A percentile compares a stretch with the other conserved stretches of the same genome.
Evolutionary conservation across 2,113 vertebrate species (phyloP).

Genomic region (Cephalopterus ornatus): DNA sequence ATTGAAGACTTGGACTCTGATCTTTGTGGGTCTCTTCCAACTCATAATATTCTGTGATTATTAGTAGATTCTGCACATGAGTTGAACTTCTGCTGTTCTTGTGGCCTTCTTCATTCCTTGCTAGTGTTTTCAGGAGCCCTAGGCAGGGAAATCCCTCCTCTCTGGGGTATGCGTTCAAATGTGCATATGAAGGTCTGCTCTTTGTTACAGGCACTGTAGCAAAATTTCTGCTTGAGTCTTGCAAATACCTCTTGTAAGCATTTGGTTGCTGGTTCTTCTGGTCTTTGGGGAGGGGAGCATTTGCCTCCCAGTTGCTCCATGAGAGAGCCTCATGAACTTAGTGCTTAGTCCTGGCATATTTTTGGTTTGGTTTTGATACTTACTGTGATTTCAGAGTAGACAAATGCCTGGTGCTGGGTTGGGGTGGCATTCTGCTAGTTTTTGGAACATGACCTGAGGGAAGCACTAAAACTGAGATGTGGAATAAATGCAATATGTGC

Average conservation of each 20-base stretch:
- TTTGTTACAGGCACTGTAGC: fast-evolving
- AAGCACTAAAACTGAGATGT: neutral
- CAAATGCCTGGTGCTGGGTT: neutral
- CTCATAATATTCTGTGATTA: neutral
- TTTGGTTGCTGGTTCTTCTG: neutral
- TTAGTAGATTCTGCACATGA: neutral
- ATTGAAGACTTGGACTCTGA: neutral
- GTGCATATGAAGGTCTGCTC: neutral
- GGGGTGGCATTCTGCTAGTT: neutral
- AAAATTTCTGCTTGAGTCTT: neutral
- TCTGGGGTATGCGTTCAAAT: fast-evolving
- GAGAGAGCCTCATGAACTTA: neutral
- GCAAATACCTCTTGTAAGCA: neutral
- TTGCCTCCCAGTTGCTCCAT: neutral
- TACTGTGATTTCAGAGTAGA: neutral
- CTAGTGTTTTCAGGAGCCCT: neutral
- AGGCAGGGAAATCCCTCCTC: neutral
- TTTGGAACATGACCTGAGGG: neutral
- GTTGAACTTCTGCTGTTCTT: neutral
- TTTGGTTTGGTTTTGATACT: neutral
- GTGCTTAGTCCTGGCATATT: neutral
- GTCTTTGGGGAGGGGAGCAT: neutral
- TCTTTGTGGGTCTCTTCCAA: neutral
- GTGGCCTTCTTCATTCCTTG: neutral
- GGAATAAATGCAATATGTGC: neutral